These are phyloP conservation scores for Rhincodon typus DNA, from an alignment of 2,797 vertebrate genomes.

Conservation along the genomic window DNA sequence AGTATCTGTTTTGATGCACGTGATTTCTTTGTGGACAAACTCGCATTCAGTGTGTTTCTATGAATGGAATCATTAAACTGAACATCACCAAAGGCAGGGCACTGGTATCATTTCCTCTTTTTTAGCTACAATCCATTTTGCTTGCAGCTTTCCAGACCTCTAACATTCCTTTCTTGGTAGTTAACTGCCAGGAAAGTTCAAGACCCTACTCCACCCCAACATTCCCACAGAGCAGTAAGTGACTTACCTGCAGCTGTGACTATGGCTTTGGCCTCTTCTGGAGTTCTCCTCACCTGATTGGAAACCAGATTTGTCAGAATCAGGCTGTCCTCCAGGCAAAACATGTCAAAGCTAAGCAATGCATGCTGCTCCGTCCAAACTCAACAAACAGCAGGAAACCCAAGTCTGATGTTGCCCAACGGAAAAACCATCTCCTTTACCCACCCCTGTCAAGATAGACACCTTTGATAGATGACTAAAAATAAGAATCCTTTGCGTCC, in stretches of 20 bases:
- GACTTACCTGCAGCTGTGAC: not conserved
- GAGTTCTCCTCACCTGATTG: not conserved
- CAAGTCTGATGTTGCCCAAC: not conserved
- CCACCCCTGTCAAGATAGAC: not conserved
- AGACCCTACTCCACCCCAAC: not conserved
- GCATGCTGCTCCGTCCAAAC: not conserved
- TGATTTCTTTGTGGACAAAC: not conserved
- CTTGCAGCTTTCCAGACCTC: no score
- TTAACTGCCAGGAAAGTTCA: no score
- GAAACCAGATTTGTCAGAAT: not conserved
- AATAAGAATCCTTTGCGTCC: not conserved
- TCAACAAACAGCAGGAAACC: not conserved
- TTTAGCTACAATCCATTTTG: no score
- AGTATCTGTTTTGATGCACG: not conserved
- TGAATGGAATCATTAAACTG: no score
- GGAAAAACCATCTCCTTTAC: not conserved
- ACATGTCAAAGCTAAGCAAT: not conserved
- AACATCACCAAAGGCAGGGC: no score
- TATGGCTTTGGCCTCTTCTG: not conserved
- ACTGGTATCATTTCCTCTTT: no score
- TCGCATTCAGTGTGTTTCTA: no score
- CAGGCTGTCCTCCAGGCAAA: not conserved
- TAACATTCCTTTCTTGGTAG: no score
- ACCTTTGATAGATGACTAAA: not conserved
- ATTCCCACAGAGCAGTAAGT: not conserved